A percentile compares a stretch with the other conserved stretches of the same genome.
These are phyloP conservation scores for Athalia circularis DNA, from an alignment of 2,888 invertebrate species.

Conservation along the genomic window DNA sequence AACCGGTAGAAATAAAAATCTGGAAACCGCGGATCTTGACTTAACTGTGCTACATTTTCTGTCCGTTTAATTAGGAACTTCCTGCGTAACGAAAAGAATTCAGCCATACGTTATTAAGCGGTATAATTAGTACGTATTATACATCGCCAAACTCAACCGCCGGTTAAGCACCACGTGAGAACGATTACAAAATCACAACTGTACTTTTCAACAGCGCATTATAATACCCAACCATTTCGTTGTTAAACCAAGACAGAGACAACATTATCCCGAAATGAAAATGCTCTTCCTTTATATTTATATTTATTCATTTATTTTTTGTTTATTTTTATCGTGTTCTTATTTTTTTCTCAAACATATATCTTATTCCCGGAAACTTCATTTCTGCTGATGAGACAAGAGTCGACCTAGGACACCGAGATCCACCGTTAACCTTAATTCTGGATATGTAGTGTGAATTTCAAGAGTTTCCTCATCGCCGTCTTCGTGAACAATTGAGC, in stretches of 20 bases:
- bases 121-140: conserved; percentile 46
- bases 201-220: conserved; percentile 24
- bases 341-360: neutral
- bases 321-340: neutral
- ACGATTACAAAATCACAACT: conserved; percentile 35
- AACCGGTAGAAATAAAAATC: conserved; percentile 44
- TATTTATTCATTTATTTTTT: neutral
- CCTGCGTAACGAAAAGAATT: conserved; percentile 46
- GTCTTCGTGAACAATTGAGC: neutral
- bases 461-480: neutral
- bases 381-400: conserved; percentile 4
- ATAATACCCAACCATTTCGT: neutral
- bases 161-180: conserved; percentile 39
- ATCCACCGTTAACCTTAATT: conserved; percentile 35
- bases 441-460: conserved; percentile 13
- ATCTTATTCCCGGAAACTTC: conserved; percentile 16
- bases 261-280: conserved; percentile 4
- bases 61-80: conserved; percentile 45
- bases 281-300: neutral
- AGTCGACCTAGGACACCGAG: conserved; percentile 15
- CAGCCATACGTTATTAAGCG: conserved; percentile 45
- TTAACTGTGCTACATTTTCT: conserved; percentile 39
- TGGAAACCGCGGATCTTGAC: conserved; percentile 44
- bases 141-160: conserved; percentile 41
- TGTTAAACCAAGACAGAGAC: conserved; percentile 3